Evolutionary conservation across 2,797 vertebrate genomes (phyloP), one percentile per base, ranked within the genome.

Genomic region (Lagodon rhomboides): DNA sequence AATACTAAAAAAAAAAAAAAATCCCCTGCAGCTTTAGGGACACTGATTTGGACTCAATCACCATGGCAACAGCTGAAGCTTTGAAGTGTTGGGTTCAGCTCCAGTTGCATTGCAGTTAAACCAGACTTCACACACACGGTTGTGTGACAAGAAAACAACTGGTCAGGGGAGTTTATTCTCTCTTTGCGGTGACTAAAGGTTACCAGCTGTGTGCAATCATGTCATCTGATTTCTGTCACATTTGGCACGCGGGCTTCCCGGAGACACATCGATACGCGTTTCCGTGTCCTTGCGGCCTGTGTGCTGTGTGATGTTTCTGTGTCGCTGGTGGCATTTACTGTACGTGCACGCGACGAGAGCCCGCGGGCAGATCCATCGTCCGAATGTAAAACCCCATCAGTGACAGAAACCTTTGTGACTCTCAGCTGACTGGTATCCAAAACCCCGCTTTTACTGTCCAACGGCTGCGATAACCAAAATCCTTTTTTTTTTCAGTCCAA

Each of bases 281-380:
- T 67, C 55, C 41, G 25, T 66, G 73, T 87, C 66, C 60, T 50
- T 62, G 30, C 47, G 38, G n/a, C 22, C 41, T 25, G 27, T 16
- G 22, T 38, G 20, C 18, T 62, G 65, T 82, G 4, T 89, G 64
- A 18, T 41, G 8, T 78, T 80, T 63, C 74, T 23, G 0, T n/a
- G 47, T 5, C 55, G 12, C 27, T 20, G 9, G 23, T 18, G 47
- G 7, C 34, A 58, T 75, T 72, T 64, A n/a, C n/a, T n/a, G n/a
- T n/a, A 44, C 2, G 30, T 22, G 12, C 50, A 34, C 7, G 17
- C 49, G 55, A 34, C 63, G 66, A 12, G 7, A 75, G 53, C 23
- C 12, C 13, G 47, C 17, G 30, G 46, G 30, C 18, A 20, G 46
- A 78, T 77, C 34, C 44, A 16, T 58, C 58, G 25, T 22, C 51